Base-by-base conservation (phyloP, 2,888 invertebrate genomes). In the Slavum lentiscoides region DNA sequence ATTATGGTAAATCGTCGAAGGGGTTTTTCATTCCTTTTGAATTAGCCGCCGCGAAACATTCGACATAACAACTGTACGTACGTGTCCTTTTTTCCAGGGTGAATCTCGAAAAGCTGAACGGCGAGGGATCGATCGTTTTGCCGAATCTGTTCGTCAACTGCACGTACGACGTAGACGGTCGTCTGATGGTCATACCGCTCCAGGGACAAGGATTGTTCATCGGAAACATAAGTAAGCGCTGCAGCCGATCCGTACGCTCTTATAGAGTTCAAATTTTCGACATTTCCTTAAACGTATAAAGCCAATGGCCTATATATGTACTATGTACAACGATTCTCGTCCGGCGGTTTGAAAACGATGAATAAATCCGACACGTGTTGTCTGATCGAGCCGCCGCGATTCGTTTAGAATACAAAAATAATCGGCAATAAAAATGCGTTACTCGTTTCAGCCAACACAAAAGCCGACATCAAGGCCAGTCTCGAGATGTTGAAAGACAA, bases 401-500 rank as follows among this genome's bases (percentile, higher is more conserved):
- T 30, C 30, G 30, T 4, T 30, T 30, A 15, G 11, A 3, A 13
- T 49, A 49, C 15, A 49, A 11, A 43, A 43, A 43, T 9, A 7
- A 11, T 43, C 43, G 43, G 7, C 11, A 7, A 13, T 15, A 15
- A 2, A 13, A 49, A 11, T 11, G 49, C 13, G 11, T 49, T 1
- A 49, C 49, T 9, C 7, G 68, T 68, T 68, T 15, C 83, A 91
- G 91, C 89, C 72, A 89, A 90, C 72, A 89, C 90, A 11, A 88
- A 90, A 77, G 89, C 90, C 1, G 87, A 89, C 53, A 89, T 89
- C 0, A 90, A 89, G 82, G 91, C 90, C 0, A 86, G 86, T 39
- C 90, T 89, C 0, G 91, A 91, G 83, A 88, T 89, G 6, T 86
- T 89, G 8, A 85, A 84, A 2, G 86, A 87, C 72, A 90, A 88